Evolutionary conservation across 2,113 vertebrate genomes (phyloP).

Genomic region (Anolis sagrei): DNA sequence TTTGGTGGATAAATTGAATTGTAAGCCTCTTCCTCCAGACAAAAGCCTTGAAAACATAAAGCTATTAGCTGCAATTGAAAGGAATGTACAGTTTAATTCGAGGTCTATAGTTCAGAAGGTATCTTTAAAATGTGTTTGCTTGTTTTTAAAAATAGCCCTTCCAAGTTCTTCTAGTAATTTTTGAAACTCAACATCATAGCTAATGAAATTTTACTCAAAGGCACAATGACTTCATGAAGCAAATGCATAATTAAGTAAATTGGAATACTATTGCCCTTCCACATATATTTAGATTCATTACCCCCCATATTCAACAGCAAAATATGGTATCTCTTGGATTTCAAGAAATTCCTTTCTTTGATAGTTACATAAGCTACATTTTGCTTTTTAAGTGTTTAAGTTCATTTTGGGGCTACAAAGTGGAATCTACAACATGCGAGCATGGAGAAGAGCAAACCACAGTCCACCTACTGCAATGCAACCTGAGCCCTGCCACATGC

Average conservation of each 20-base stretch:
- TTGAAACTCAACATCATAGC: background rate
- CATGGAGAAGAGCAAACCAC: too few species aligned
- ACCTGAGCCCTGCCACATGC: too few species aligned
- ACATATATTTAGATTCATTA: too few species aligned
- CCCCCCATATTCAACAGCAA: too few species aligned
- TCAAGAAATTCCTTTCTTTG: too few species aligned
- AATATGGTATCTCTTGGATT: too few species aligned
- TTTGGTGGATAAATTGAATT: slow-evolving; percentile 16
- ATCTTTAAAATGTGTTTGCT: background rate
- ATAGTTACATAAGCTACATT: too few species aligned
- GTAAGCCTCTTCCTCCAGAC: slow-evolving; percentile 28
- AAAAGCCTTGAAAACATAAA: slow-evolving; percentile 24
- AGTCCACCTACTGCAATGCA: too few species aligned
- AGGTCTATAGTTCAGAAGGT: background rate
- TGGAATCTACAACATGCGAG: too few species aligned
- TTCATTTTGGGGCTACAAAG: too few species aligned
- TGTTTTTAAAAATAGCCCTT: background rate
- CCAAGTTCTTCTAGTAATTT: background rate
- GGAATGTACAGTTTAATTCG: slow-evolving; percentile 4
- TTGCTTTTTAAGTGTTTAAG: too few species aligned
- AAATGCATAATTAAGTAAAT: too few species aligned
- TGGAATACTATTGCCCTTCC: background rate
- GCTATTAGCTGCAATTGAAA: slow-evolving; percentile 13
- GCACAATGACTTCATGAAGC: background rate
- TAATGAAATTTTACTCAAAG: background rate